These are phyloP conservation scores for Bubo blakistoni DNA, from an alignment of 2,113 vertebrate genomes.

Conservation along the genomic window DNA sequence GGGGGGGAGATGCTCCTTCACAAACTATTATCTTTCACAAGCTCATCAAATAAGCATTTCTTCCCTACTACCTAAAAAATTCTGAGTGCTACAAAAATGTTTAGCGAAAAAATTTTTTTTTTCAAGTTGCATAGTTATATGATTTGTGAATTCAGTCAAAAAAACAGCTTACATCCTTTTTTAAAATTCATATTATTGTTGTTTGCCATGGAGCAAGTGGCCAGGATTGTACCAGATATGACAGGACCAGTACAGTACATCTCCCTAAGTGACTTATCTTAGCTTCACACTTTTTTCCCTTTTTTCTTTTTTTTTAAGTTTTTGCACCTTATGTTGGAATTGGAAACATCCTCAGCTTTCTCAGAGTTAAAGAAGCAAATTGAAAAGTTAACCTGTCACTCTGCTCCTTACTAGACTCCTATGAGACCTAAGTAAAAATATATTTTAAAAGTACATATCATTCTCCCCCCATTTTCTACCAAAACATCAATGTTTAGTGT, in stretches of 20 bases:
- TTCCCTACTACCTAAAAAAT: neutral
- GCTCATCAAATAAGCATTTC: neutral
- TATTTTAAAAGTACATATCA: accelerated
- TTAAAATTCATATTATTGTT: neutral
- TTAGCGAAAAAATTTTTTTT: neutral
- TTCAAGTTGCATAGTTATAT: neutral
- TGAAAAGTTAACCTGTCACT: neutral
- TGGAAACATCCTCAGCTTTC: neutral
- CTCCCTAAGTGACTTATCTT: neutral
- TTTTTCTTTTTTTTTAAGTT: no score
- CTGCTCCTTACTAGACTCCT: neutral
- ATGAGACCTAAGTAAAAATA: neutral
- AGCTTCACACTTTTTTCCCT: neutral
- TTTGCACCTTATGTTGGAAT: accelerated
- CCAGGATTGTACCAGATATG: neutral
- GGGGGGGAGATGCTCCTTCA: accelerated
- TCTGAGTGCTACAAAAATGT: neutral
- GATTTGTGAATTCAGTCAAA: neutral
- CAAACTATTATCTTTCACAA: neutral
- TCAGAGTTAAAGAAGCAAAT: neutral
- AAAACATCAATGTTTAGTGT: neutral
- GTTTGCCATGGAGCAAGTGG: neutral
- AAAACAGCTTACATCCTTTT: neutral
- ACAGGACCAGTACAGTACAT: neutral
- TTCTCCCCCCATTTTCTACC: neutral